Evolutionary conservation across 2,888 invertebrate genomes (phyloP).

Genomic region (Xestia xanthographa): DNA sequence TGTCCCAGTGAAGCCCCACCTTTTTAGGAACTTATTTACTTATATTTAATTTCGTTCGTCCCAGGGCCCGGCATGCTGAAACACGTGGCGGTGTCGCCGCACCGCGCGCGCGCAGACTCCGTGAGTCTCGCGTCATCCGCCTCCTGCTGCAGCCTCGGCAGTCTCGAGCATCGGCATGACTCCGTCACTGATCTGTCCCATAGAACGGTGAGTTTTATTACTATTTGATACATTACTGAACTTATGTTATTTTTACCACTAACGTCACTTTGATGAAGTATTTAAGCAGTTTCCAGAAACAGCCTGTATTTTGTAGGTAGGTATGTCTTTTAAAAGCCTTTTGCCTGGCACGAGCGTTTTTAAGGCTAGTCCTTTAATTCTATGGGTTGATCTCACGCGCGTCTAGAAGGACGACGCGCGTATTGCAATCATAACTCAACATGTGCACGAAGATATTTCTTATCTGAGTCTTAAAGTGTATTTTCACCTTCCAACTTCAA

Average conservation of each 20-base stretch:
- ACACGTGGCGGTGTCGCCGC: constrained; percentile 97
- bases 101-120: constrained; percentile 95
- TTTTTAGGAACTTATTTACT: not conserved
- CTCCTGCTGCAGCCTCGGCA: constrained; percentile 92
- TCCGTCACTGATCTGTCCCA: constrained; percentile 85
- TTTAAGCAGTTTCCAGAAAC: not conserved
- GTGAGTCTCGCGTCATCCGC: constrained; percentile 95
- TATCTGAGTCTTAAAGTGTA: not conserved
- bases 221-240: not conserved
- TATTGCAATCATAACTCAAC: not conserved
- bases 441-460: constrained; percentile 20
- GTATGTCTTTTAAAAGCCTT: not conserved
- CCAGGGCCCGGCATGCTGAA: constrained; percentile 93
- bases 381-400: constrained; percentile 13
- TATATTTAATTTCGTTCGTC: constrained; percentile 16
- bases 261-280: not conserved
- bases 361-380: not conserved
- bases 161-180: constrained; percentile 92
- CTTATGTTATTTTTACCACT: not conserved
- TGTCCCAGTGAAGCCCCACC: constrained; percentile 48
- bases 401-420: not conserved
- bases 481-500: constrained; percentile 33
- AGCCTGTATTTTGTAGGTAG: not conserved
- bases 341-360: not conserved
- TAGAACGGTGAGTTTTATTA: constrained; percentile 81